Conservation (phyloP, 1,140 invertebrate species). For the Macrobrachium nipponense region DNA sequence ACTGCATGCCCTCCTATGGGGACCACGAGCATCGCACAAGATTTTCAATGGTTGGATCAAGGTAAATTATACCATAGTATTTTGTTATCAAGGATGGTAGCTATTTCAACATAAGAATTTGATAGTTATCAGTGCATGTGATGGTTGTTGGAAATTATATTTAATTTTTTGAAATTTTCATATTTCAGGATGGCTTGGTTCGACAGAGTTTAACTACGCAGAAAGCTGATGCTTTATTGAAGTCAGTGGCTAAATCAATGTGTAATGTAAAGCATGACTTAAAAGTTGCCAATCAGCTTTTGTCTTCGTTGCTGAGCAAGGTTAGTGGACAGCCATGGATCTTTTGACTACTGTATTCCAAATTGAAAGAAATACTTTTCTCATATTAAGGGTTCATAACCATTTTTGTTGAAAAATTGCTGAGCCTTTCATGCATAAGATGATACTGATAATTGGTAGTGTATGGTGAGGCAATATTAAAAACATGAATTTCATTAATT, state of each 20-base stretch:
- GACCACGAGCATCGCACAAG: conserved; percentile 79
- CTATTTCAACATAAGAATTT: too few relatives aligned
- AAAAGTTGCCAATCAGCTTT: conserved; percentile 73
- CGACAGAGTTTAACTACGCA: conserved; percentile 89
- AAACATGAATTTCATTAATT: too few relatives aligned
- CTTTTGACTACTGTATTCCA: too few relatives aligned
- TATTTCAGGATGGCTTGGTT: conserved; percentile 72
- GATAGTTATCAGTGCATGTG: not conserved
- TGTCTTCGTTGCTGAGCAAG: conserved; percentile 70
- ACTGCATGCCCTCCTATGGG: conserved; percentile 81
- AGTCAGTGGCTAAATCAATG: conserved; percentile 73
- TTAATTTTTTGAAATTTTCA: conserved; percentile 58
- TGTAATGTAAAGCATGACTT: conserved; percentile 62
- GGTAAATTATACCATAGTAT: conserved; percentile 65
- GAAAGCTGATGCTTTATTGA: conserved; percentile 82
- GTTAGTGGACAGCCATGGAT: conserved; percentile 1
- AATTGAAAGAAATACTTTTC: too few relatives aligned
- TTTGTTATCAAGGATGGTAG: too few relatives aligned
- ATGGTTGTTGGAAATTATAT: not conserved
- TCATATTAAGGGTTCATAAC: too few relatives aligned
- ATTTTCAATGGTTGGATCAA: conserved; percentile 81
- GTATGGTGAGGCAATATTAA: too few relatives aligned
- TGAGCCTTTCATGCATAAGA: too few relatives aligned
- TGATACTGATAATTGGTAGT: too few relatives aligned
- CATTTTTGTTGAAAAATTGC: too few relatives aligned